Conservation (phyloP, 2,888 invertebrate species). For the Sericinus montela region DNA sequence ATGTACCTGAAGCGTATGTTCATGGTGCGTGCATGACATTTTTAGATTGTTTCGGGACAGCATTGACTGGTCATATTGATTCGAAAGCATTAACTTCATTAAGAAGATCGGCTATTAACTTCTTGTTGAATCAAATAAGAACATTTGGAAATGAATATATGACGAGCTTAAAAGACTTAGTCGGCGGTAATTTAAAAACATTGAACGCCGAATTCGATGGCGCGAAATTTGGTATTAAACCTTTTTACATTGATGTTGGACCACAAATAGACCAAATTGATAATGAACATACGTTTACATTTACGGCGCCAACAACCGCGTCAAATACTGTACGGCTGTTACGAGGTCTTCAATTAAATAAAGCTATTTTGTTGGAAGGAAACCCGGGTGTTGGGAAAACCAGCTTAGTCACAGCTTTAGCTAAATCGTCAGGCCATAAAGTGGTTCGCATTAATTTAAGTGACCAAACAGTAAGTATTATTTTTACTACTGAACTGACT, state of each 20-base stretch:
- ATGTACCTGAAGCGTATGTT: slow-evolving; percentile 84
- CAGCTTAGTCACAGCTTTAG: slow-evolving; percentile 93
- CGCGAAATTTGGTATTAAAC: slow-evolving; percentile 84
- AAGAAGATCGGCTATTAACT: slow-evolving; percentile 73
- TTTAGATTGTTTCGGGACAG: slow-evolving; percentile 93
- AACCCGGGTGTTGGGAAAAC: slow-evolving; percentile 99
- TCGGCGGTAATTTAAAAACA: slow-evolving; percentile 47
- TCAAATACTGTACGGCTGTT: slow-evolving; percentile 91
- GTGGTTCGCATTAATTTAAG: slow-evolving; percentile 97
- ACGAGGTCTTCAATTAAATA: slow-evolving; percentile 92
- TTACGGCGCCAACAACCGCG: slow-evolving; percentile 88
- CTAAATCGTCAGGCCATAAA: slow-evolving; percentile 89
- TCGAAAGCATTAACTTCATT: slow-evolving; percentile 63
- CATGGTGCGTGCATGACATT: slow-evolving; percentile 96
- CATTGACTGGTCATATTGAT: slow-evolving; percentile 86
- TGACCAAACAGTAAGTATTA: slow-evolving; percentile 92
- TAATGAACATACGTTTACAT: slow-evolving; percentile 78
- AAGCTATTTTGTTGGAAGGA: slow-evolving; percentile 96
- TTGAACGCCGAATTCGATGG: slow-evolving; percentile 53
- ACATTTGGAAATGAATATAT: slow-evolving; percentile 55
- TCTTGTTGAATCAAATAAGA: slow-evolving; percentile 77
- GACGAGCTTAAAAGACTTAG: slow-evolving; percentile 43
- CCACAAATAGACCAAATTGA: slow-evolving; percentile 32
- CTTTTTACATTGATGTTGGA: slow-evolving; percentile 85
- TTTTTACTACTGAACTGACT: not conserved